phyloP scores from a whole-genome alignment of 2,113 vertebrate species.

The Crotalus viridis region DNA sequence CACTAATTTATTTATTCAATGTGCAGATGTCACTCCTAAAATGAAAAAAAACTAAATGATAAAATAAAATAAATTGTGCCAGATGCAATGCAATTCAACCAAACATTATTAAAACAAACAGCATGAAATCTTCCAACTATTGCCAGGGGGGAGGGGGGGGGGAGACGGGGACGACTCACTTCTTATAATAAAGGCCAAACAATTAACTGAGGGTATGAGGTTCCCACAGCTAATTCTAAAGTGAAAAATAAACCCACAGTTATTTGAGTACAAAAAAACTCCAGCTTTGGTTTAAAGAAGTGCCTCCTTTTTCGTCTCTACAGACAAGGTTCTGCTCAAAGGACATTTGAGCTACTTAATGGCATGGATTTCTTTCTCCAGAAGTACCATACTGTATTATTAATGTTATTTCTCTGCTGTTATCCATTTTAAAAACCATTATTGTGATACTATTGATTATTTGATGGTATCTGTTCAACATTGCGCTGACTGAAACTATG shows the following conservation, averaged over 20 bases:
- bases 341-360: constrained; percentile 46
- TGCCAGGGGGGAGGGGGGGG: background rate
- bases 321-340: constrained; percentile 23
- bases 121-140: background rate
- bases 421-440: background rate
- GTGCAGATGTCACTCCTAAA: background rate
- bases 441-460: background rate
- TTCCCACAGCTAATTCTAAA: background rate
- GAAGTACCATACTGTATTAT: background rate
- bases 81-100: background rate
- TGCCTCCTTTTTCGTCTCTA: constrained; percentile 7
- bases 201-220: background rate
- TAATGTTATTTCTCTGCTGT: constrained; percentile 15
- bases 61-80: background rate
- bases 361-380: constrained; percentile 9
- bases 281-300: constrained; percentile 29
- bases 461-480: background rate
- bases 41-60: background rate
- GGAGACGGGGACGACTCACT: fast-evolving
- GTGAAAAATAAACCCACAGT: background rate
- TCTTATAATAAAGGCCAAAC: constrained; percentile 28
- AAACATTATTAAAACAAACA: background rate
- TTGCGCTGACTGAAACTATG: background rate
- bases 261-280: background rate
- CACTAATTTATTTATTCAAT: background rate